Conservation (phyloP, 2,888 invertebrate species). For the Parnassius orleans region DNA sequence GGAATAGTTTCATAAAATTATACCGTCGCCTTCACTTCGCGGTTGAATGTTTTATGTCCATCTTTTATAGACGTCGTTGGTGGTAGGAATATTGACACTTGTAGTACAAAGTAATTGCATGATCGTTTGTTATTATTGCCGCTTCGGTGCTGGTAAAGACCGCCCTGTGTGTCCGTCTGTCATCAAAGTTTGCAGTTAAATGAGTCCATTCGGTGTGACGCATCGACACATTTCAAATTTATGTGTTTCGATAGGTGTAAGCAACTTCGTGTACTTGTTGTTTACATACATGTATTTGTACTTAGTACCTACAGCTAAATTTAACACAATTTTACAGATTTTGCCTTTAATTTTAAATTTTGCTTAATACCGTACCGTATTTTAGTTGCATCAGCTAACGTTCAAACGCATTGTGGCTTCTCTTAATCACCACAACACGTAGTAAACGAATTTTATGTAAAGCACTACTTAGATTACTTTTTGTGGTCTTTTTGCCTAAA, state of each 20-base stretch:
- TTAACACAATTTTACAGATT: too few species aligned
- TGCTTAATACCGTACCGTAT: too few species aligned
- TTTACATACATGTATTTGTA: too few species aligned
- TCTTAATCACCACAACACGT: too few species aligned
- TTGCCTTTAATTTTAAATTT: too few species aligned
- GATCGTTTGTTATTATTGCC: slow-evolving; percentile 18
- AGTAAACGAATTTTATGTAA: too few species aligned
- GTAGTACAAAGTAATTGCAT: slow-evolving; percentile 23
- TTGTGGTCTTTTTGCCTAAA: too few species aligned
- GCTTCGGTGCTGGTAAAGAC: not conserved
- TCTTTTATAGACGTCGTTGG: slow-evolving; percentile 10
- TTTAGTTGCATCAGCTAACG: too few species aligned
- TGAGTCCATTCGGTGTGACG: slow-evolving; percentile 7
- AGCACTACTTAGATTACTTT: too few species aligned
- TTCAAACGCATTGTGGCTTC: too few species aligned
- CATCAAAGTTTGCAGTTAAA: slow-evolving; percentile 13
- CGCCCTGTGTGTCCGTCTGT: slow-evolving; percentile 12
- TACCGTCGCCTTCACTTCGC: slow-evolving; percentile 3
- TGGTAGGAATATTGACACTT: slow-evolving; percentile 24
- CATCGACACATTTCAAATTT: slow-evolving; percentile 4
- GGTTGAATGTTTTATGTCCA: slow-evolving; percentile 18
- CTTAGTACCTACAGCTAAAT: too few species aligned
- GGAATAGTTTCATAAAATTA: slow-evolving; percentile 15
- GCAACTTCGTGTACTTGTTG: too few species aligned
- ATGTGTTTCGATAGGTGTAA: not conserved